Conservation (phyloP, 2,797 vertebrate genomes). For the Euthynnus affinis region DNA sequence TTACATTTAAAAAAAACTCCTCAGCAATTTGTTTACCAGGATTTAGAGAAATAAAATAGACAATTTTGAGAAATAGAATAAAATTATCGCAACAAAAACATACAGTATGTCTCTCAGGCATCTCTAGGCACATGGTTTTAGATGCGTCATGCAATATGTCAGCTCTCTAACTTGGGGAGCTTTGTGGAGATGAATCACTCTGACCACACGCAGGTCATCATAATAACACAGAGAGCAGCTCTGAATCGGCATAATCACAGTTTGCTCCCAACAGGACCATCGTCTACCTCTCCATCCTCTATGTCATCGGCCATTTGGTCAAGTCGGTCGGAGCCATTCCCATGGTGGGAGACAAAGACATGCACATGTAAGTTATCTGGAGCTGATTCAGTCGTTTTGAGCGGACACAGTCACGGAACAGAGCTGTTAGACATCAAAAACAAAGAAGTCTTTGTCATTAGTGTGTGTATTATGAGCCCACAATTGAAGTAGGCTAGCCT, state of each 20-base stretch:
- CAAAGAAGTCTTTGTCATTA: background rate
- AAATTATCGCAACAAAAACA: background rate
- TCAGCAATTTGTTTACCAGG: too few species aligned
- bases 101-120: background rate
- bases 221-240: background rate
- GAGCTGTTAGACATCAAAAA: background rate
- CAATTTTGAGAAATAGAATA: background rate
- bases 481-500: background rate
- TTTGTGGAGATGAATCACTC: constrained; percentile 28
- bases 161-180: background rate
- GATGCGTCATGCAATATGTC: background rate
- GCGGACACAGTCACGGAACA: background rate
- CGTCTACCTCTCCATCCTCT: constrained; percentile 95
- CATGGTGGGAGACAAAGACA: constrained; percentile 84
- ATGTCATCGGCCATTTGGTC: constrained; percentile 94
- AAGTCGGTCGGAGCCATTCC: constrained; percentile 96
- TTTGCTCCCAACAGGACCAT: constrained; percentile 91
- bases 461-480: background rate
- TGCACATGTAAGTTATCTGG: constrained; percentile 90
- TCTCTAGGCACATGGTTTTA: background rate
- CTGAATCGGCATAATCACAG: constrained; percentile 24
- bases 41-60: background rate
- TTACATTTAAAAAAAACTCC: too few species aligned
- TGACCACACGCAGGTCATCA: background rate
- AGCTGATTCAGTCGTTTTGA: background rate